Conservation (phyloP, 2,113 vertebrate genomes). For the Macaca mulatta region DNA sequence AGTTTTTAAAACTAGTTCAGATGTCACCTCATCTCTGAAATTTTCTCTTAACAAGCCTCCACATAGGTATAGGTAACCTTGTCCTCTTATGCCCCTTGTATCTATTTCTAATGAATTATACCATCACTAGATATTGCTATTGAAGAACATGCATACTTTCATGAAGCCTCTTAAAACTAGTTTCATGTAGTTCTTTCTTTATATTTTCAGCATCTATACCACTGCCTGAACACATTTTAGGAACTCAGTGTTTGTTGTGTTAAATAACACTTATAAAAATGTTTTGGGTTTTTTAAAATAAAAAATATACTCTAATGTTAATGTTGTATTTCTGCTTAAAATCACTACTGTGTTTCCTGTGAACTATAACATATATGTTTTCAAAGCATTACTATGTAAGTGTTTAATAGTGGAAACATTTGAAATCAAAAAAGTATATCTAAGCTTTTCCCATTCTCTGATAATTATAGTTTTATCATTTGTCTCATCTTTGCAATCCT, state of each 20-base stretch:
- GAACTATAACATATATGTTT: not conserved
- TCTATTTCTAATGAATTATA: not conserved
- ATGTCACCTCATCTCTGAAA: not conserved
- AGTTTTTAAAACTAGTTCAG: not conserved
- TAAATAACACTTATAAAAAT: not conserved
- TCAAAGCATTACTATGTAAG: not conserved
- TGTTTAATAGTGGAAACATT: not conserved
- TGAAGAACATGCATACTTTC: not conserved
- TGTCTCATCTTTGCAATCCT: not conserved
- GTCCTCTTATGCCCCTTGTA: not conserved
- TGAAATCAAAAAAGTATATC: not conserved
- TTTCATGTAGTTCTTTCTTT: not conserved
- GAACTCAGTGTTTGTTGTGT: not conserved
- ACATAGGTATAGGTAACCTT: not conserved
- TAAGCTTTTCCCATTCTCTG: not conserved
- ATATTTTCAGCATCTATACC: not conserved
- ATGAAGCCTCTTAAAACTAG: not conserved
- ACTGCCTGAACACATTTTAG: not conserved
- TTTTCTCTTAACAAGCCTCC: not conserved
- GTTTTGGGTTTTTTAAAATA: not conserved
- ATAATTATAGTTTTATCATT: not conserved
- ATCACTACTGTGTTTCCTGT: not conserved
- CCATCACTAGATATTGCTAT: not conserved
- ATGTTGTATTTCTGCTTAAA: not conserved
- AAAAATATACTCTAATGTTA: not conserved